Evolutionary conservation across 2,113 vertebrate genomes (phyloP).

Genomic region (Turdus rufiventris): DNA sequence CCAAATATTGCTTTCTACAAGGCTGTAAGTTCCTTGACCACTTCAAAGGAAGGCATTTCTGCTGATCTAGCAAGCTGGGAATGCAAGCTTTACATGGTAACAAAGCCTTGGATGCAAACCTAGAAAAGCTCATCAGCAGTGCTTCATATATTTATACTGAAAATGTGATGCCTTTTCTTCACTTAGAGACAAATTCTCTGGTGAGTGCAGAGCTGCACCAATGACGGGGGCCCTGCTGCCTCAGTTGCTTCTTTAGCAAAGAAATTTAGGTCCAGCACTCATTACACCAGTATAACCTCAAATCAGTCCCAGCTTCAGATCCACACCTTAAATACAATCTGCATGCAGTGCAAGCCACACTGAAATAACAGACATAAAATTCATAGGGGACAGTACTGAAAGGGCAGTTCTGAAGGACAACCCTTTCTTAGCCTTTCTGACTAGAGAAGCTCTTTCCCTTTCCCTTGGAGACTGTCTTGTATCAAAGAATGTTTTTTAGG

Average conservation of each 20-base stretch:
- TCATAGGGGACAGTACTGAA: neutral
- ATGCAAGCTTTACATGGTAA: neutral
- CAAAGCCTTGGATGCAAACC: neutral
- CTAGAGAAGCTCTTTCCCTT: neutral
- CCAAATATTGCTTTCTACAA: neutral
- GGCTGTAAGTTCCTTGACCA: neutral
- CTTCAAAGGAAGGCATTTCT: neutral
- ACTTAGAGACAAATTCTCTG: neutral
- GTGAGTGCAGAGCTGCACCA: neutral
- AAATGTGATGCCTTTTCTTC: neutral
- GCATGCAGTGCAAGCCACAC: accelerated
- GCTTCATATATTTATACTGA: neutral
- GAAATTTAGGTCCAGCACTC: neutral
- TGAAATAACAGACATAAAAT: neutral
- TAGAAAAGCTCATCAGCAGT: neutral
- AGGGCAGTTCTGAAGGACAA: neutral
- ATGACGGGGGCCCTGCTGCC: neutral
- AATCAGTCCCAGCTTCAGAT: neutral
- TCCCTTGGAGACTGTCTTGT: neutral
- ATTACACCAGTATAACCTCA: neutral
- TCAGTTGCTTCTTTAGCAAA: neutral
- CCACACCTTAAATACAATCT: neutral
- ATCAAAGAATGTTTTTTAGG: neutral
- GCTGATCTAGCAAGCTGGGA: neutral
- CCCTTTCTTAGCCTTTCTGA: neutral